These are phyloP conservation scores for Peromyscus aztecus DNA, from an alignment of 2,797 vertebrate genomes.

Conservation along the genomic window DNA sequence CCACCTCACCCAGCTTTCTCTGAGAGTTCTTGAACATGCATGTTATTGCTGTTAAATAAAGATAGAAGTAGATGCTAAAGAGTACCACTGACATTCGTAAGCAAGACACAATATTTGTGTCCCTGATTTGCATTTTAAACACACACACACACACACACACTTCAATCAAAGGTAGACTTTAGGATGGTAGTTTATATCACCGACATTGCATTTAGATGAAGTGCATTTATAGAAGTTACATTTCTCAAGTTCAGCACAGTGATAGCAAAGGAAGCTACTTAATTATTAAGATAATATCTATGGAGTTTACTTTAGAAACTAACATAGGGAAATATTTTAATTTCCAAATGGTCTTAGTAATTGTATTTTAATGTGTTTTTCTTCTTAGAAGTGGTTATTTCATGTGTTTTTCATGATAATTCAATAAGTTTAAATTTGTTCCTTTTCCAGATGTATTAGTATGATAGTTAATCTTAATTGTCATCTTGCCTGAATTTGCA, in stretches of 20 bases:
- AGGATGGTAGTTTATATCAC: slow-evolving; percentile 27
- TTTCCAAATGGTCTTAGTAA: slow-evolving; percentile 49
- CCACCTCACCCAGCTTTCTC: background rate
- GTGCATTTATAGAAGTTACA: background rate
- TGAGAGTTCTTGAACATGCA: background rate
- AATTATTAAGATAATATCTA: slow-evolving; percentile 58
- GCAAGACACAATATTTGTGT: background rate
- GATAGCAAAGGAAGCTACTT: slow-evolving; percentile 27
- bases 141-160: background rate
- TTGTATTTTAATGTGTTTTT: slow-evolving; percentile 50
- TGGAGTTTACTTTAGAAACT: slow-evolving; percentile 24
- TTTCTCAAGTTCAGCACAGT: slow-evolving; percentile 48
- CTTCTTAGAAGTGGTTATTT: slow-evolving; percentile 54
- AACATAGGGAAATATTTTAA: slow-evolving; percentile 40
- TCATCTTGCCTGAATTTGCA: background rate
- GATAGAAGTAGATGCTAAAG: slow-evolving; percentile 30
- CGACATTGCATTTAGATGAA: background rate
- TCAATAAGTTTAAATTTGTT: slow-evolving; percentile 52
- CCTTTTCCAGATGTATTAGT: slow-evolving; percentile 46
- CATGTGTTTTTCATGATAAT: slow-evolving; percentile 48
- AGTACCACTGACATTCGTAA: slow-evolving; percentile 31
- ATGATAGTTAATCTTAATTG: background rate
- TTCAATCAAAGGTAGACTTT: slow-evolving; percentile 36
- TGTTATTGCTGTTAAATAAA: slow-evolving; percentile 42
- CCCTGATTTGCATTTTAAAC: slow-evolving; percentile 30